Percentiles rank a stretch among this genome's conserved stretches.
Conservation (phyloP, 2,888 invertebrate genomes). For the Apodemia duryi region DNA sequence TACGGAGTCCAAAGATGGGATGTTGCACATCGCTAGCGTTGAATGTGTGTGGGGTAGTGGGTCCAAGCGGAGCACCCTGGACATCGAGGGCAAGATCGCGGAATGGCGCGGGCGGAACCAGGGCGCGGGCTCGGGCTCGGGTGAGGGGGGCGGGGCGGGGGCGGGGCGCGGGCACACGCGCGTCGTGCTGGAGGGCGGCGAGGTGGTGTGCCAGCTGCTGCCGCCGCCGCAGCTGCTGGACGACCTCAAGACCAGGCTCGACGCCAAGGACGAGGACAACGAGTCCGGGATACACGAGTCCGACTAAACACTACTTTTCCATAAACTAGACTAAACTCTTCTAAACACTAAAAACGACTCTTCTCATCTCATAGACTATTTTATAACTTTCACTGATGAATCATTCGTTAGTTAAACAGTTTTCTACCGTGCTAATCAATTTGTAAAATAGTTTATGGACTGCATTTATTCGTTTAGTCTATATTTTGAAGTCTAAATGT, state of each 20-base stretch:
- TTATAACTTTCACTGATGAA: too few relatives aligned
- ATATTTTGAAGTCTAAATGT: too few relatives aligned
- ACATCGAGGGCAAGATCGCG: conserved; percentile 75
- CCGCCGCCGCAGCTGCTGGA: conserved; percentile 27
- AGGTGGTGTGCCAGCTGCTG: conserved; percentile 40
- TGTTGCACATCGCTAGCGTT: conserved; percentile 9
- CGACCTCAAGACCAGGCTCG: conserved; percentile 66
- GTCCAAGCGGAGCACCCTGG: conserved; percentile 72
- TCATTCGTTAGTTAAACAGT: too few relatives aligned
- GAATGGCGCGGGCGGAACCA: conserved; percentile 61
- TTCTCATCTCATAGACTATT: too few relatives aligned
- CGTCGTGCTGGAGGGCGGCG: conserved; percentile 6
- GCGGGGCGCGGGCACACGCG: too few relatives aligned
- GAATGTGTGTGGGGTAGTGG: conserved; percentile 45
- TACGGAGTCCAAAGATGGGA: too few relatives aligned
- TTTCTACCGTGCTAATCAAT: too few relatives aligned
- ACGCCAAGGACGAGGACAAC: conserved; percentile 69
- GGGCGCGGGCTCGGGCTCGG: conserved; percentile 33
- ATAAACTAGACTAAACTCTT: too few relatives aligned
- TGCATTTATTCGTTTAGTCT: too few relatives aligned
- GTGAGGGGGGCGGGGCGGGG: conserved; percentile 15
- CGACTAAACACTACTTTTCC: conserved; percentile 42
- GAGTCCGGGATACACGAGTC: conserved; percentile 72
- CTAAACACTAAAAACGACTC: too few relatives aligned
- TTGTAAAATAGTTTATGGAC: too few relatives aligned